Evolutionary conservation across 2,797 vertebrate species (phyloP), one percentile per base, ranked within the genome.

Genomic region (Macropus fuliginosus): DNA sequence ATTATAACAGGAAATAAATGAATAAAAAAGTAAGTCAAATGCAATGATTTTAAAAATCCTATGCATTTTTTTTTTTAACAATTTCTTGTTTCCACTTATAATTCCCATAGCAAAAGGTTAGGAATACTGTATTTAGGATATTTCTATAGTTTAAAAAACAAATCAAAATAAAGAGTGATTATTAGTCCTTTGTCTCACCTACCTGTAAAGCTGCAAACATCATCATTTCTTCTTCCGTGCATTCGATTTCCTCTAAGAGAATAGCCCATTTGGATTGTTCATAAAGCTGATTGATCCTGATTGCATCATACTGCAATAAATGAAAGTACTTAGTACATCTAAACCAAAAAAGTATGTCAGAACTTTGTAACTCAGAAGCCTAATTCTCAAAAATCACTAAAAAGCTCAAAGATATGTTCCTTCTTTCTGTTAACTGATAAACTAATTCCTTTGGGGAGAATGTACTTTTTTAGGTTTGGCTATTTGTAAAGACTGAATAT

Each of bases 221-320:
- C 99, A 99, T 99, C 99, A 99, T 99, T 98, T 99, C 99, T 97
- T 99, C 99, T 98, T 99, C 99, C 0, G 99, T 99, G 98, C 99
- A 99, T 97, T 99, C 99, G 14, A 99, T 99, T 98, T 99, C 99
- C 99, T 99, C 99, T 98, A 99, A 99, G 95, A 99, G 99, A 97
- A 99, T 99, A 31, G 99, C 99, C 99, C 99, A 99, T 94, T 99
- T 99, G 97, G 99, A 98, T 98, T 99, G 99, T 96, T 99, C 99
- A 10, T 99, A 99, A 92, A 99, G 99, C 98, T 99, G 99, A 98
- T 99, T 99, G 98, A 99, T 99, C 98, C 99, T 98, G 98, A 99
- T 99, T 18, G 99, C 99, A 97, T 99, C 99, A 92, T 99, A 99
- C 99, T 99, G 97, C 0, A 74, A 89, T 94, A 93, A 89, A 93